These are phyloP conservation scores for Dicentrarchus labrax DNA, from an alignment of 2,113 vertebrate genomes.

Conservation along the genomic window DNA sequence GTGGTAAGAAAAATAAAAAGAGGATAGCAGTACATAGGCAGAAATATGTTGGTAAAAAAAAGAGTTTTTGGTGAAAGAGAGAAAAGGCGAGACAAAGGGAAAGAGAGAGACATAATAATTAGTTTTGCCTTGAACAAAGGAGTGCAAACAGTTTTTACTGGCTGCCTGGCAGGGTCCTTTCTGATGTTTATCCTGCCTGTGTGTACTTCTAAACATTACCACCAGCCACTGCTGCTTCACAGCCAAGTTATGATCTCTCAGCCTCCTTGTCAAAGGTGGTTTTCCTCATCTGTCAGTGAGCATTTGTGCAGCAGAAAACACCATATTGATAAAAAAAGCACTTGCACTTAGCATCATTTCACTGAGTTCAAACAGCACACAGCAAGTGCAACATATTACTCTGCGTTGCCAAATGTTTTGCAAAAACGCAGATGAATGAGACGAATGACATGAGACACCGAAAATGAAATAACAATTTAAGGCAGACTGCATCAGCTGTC, in stretches of 20 bases:
- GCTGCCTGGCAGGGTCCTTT: conserved; percentile 60
- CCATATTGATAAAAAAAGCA: conserved; percentile 43
- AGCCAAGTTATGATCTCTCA: conserved; percentile 64
- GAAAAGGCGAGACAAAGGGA: background rate
- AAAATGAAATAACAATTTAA: conserved; percentile 15
- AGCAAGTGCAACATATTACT: conserved; percentile 31
- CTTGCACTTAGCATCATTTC: conserved; percentile 18
- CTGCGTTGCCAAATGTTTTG: conserved; percentile 6
- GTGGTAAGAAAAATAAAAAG: conserved; percentile 5
- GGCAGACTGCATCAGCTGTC: background rate
- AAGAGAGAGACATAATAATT: background rate
- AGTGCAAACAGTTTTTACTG: conserved; percentile 54
- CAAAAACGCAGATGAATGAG: background rate
- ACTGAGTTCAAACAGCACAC: conserved; percentile 28
- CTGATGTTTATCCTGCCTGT: conserved; percentile 67
- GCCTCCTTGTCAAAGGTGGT: conserved; percentile 58
- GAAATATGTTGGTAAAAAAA: background rate
- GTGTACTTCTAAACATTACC: conserved; percentile 69
- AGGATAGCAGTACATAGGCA: background rate
- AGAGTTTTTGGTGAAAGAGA: background rate
- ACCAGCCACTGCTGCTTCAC: conserved; percentile 60
- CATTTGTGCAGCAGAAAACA: conserved; percentile 37
- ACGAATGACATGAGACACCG: conserved; percentile 9
- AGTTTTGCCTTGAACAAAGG: conserved; percentile 39
- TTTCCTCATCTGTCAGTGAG: conserved; percentile 57